phyloP scores from a whole-genome alignment of 2,888 invertebrate genomes.

The Gibbula magus region DNA sequence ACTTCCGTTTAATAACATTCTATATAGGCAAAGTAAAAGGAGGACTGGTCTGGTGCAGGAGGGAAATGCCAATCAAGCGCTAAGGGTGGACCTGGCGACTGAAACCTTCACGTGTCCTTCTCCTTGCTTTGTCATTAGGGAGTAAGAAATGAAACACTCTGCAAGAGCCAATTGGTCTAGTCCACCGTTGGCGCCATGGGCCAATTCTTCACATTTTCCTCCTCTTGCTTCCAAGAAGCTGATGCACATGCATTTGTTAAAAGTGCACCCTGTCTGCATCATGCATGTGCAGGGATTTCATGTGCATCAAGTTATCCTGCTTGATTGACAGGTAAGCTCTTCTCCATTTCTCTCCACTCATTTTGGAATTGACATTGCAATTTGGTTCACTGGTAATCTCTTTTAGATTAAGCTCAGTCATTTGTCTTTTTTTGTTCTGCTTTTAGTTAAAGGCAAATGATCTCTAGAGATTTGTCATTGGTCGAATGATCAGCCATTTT shows the following conservation, averaged over 20 bases:
- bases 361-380: too few relatives aligned
- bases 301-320: not conserved
- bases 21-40: constrained; percentile 15
- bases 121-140: constrained; percentile 15
- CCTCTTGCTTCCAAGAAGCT: not conserved
- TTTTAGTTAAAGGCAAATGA: too few relatives aligned
- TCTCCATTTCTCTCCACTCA: too few relatives aligned
- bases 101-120: not conserved
- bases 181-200: not conserved
- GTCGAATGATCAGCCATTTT: constrained; percentile 8
- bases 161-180: not conserved
- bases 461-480: not conserved
- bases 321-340: not conserved
- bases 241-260: constrained; percentile 2
- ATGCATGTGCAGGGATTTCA: constrained; percentile 1
- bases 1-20: not conserved
- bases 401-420: too few relatives aligned
- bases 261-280: not conserved
- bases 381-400: too few relatives aligned
- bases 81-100: not conserved
- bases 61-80: constrained; percentile 10
- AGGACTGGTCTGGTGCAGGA: not conserved
- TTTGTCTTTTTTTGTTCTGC: too few relatives aligned
- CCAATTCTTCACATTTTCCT: not conserved
- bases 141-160: constrained; percentile 1